Evolutionary conservation across 1,140 invertebrate species (phyloP).

Genomic region (Drosophila funebris): DNA sequence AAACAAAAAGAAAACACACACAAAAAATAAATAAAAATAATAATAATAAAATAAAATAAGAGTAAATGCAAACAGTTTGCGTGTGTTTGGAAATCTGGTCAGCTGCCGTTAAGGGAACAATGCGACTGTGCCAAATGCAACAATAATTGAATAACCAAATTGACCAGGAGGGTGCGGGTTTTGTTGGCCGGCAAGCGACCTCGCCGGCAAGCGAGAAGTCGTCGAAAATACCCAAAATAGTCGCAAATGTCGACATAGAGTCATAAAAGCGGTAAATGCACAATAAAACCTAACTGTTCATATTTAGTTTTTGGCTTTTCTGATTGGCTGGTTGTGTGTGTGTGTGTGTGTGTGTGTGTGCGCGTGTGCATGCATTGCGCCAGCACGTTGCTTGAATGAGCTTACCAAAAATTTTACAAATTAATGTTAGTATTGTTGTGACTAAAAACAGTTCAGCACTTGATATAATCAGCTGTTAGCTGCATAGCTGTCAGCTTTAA

Average conservation of each 20-base stretch:
- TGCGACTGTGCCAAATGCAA: slow-evolving; percentile 56
- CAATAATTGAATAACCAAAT: slow-evolving; percentile 71
- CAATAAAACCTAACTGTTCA: slow-evolving; percentile 70
- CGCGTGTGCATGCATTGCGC: background rate
- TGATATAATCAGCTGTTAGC: background rate
- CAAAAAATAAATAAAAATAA: slow-evolving; percentile 14
- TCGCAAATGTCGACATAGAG: slow-evolving; percentile 53
- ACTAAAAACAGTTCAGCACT: background rate
- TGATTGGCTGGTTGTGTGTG: background rate
- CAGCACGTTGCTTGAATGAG: background rate
- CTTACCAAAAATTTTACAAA: slow-evolving; percentile 1
- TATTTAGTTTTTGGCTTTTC: slow-evolving; percentile 48
- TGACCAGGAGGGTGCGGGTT: slow-evolving; percentile 28
- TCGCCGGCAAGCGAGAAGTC: background rate
- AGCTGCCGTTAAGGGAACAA: slow-evolving; percentile 36
- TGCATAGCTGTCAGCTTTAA: background rate
- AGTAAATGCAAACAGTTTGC: slow-evolving; percentile 43
- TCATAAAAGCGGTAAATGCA: slow-evolving; percentile 66
- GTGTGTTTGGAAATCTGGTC: slow-evolving; percentile 45
- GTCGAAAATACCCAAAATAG: slow-evolving; percentile 27
- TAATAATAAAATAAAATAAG: slow-evolving; percentile 18
- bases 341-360: background rate
- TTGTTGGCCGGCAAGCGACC: background rate
- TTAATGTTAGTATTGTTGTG: background rate
- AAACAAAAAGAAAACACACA: slow-evolving; percentile 15